These are phyloP conservation scores for Acrobasis consociella DNA, from an alignment of 2,888 invertebrate species.

Conservation along the genomic window DNA sequence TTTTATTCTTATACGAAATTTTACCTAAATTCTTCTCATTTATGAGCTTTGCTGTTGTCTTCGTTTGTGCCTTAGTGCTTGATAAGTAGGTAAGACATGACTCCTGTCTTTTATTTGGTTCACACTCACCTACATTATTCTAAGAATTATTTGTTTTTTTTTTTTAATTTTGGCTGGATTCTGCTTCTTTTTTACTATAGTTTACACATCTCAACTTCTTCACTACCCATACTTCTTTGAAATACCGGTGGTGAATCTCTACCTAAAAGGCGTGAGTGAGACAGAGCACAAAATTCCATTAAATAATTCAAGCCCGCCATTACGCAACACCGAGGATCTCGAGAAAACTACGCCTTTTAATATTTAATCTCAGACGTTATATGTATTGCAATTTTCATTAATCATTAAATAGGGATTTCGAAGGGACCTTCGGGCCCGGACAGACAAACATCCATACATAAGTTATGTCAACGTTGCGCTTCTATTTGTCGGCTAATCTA, in stretches of 20 bases:
- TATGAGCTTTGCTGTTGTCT: too few species aligned
- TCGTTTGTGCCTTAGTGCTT: too few species aligned
- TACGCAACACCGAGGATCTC: slow-evolving; percentile 57
- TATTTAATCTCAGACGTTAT: slow-evolving; percentile 76
- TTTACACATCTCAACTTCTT: not conserved
- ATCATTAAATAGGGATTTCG: slow-evolving; percentile 69
- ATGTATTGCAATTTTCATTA: slow-evolving; percentile 82
- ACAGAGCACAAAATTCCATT: slow-evolving; percentile 74
- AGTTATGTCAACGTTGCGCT: slow-evolving; percentile 56
- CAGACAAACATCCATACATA: slow-evolving; percentile 58
- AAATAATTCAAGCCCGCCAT: slow-evolving; percentile 75
- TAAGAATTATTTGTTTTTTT: too few species aligned
- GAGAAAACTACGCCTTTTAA: slow-evolving; percentile 72
- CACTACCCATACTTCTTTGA: not conserved
- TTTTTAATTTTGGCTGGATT: too few species aligned
- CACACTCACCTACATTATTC: too few species aligned
- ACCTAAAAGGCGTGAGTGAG: slow-evolving; percentile 57
- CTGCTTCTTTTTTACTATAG: too few species aligned
- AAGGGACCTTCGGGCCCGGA: slow-evolving; percentile 50
- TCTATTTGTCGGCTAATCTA: slow-evolving; percentile 62
- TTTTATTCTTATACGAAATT: too few species aligned
- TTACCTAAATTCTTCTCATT: too few species aligned
- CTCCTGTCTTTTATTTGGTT: too few species aligned
- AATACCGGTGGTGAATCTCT: not conserved
- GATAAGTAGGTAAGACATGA: too few species aligned